A percentile compares a stretch with the other conserved stretches of the same genome.
Evolutionary conservation across 2,797 vertebrate genomes (phyloP).

Genomic region (Neosalanx taihuensis): DNA sequence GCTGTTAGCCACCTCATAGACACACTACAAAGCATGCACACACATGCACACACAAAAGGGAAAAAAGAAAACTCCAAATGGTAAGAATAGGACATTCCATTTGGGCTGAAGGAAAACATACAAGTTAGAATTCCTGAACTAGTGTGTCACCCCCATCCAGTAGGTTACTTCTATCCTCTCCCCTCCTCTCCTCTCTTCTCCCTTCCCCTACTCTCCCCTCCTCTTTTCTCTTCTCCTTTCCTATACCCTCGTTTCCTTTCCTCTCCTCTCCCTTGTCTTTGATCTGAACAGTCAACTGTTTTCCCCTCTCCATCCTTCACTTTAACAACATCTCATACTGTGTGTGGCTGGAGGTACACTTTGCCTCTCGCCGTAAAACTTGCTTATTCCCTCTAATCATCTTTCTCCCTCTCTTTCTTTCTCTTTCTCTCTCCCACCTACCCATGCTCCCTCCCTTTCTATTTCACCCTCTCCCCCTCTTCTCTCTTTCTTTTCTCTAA

Average conservation of each 20-base stretch:
- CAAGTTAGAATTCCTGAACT: background rate
- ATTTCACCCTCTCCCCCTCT: background rate
- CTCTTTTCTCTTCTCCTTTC: background rate
- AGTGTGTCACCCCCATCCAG: background rate
- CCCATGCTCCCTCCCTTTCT: background rate
- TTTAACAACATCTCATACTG: slow-evolving; percentile 14
- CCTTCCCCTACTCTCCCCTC: no score
- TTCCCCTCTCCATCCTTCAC: background rate
- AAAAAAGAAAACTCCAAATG: background rate
- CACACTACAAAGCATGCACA: background rate
- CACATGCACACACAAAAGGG: background rate
- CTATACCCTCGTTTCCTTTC: background rate
- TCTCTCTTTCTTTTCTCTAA: background rate
- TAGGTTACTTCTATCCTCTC: background rate
- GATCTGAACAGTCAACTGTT: slow-evolving; percentile 6
- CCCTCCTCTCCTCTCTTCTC: no score
- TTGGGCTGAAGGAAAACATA: background rate
- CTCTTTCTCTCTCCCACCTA: background rate
- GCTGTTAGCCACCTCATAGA: background rate
- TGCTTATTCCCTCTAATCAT: background rate
- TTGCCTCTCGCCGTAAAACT: background rate
- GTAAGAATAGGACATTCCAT: background rate
- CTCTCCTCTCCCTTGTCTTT: background rate
- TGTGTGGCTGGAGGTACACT: background rate
- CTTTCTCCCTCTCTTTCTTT: background rate